These are phyloP conservation scores for Dipus sagitta DNA, from an alignment of 2,797 vertebrate species.

Conservation along the genomic window DNA sequence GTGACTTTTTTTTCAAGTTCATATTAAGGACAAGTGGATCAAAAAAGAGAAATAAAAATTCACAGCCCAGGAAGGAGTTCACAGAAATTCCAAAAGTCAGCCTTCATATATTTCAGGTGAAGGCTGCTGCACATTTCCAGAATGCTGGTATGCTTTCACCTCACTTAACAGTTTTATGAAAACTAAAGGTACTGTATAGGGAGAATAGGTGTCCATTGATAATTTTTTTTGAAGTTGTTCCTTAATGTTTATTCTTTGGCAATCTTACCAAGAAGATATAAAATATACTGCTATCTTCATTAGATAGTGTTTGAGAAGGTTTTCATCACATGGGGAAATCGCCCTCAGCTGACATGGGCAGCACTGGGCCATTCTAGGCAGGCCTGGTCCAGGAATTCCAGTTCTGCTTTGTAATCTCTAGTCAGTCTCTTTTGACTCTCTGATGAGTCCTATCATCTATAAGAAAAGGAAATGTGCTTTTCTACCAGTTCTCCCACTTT, in stretches of 20 bases:
- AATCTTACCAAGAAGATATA: constrained; percentile 8
- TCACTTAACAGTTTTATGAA: constrained; percentile 7
- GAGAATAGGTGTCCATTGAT: not conserved
- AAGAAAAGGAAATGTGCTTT: not conserved
- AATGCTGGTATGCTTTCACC: not conserved
- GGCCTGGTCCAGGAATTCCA: not conserved
- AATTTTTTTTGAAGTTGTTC: constrained; percentile 10
- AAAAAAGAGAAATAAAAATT: constrained; percentile 50
- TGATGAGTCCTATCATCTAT: not conserved
- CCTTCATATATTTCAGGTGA: constrained; percentile 1
- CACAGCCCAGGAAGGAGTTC: not conserved
- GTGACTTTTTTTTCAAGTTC: constrained; percentile 41
- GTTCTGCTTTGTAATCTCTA: not conserved
- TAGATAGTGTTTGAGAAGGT: not conserved
- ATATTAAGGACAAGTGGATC: constrained; percentile 23
- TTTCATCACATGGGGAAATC: not conserved
- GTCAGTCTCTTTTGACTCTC: not conserved
- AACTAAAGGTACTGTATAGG: not conserved
- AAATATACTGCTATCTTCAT: not conserved
- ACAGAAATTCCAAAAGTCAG: not conserved
- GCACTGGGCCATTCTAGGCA: too few species aligned
- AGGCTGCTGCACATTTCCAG: not conserved
- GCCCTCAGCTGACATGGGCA: not conserved
- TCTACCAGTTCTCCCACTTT: not conserved
- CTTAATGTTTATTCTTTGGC: not conserved